Evolutionary conservation across 2,888 invertebrate genomes (phyloP), one percentile per base, ranked within the genome.

Genomic region (Lithophane ornitopus): DNA sequence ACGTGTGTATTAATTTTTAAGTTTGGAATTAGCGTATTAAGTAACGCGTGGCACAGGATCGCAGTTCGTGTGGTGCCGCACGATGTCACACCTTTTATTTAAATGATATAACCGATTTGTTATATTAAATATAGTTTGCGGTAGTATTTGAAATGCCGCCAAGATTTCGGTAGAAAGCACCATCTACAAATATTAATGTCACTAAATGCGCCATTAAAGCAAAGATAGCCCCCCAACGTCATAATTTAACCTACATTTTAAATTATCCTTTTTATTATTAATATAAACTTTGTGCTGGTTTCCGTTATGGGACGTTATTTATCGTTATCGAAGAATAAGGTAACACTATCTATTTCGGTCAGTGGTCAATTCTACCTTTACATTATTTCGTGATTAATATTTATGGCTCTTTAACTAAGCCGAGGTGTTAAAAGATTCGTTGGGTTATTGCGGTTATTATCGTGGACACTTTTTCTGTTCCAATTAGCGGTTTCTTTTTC

Each of bases 61-160:
- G 73, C 74, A 73, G 78, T 72, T 74, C 68, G 66, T 28, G 34
- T 62, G 58, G 70, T 77, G 83, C 74, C 74, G 76, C 75, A 19
- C 73, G 44, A 80, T 78, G 70, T 82, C 79, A 78, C 88, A 89
- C 88, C 89, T 90, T 89, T 87, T 75, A 89, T 88, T 85, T 84
- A 90, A 91, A 88, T 86, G 82, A 88, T 90, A 89, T 87, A 84
- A 86, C 85, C 89, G 88, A 91, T 92, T 91, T 90, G 89, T 92
- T 89, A 87, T 82, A 91, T 91, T 91, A 91, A 91, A 93, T 93
- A 89, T 92, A 93, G 89, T 93, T 91, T 91, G 89, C 88, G 85
- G 88, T 91, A 88, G 75, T 89, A 92, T 93, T 95, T 95, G 95
- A 95, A 94, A 93, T 91, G 92, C 89, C 93, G 95, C 95, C 95